phyloP scores from a whole-genome alignment of 2,797 vertebrate genomes.

The Alfaro cultratus region DNA sequence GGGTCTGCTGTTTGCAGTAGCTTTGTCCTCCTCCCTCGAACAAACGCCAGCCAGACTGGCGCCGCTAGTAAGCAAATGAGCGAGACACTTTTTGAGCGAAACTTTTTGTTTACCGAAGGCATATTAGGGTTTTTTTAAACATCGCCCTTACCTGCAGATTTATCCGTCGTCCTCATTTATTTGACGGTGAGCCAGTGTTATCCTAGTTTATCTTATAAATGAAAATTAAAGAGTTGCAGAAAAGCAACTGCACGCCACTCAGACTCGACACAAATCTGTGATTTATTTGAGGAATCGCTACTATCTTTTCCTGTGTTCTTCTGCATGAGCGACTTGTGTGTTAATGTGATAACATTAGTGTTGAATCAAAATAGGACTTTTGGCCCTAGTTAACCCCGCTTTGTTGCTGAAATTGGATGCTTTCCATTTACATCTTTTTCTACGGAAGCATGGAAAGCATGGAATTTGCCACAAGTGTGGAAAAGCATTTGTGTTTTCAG shows the following conservation, averaged over 20 bases:
- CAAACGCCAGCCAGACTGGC: constrained; percentile 59
- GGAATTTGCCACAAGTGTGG: background rate
- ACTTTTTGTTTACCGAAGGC: background rate
- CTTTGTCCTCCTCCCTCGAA: constrained; percentile 16
- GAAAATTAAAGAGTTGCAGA: background rate
- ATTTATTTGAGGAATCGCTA: background rate
- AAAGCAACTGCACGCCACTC: constrained; percentile 1
- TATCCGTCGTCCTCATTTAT: rapidly evolving
- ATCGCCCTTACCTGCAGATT: rapidly evolving
- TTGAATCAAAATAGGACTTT: background rate
- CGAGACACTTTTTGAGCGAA: too few relatives aligned
- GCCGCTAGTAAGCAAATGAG: constrained; percentile 51
- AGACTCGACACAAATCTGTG: constrained; percentile 16
- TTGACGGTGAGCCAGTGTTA: constrained; percentile 2
- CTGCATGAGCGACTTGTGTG: background rate
- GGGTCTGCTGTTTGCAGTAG: background rate
- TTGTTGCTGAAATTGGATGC: background rate
- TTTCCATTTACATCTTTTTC: background rate
- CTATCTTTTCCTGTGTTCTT: background rate
- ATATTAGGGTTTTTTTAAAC: background rate
- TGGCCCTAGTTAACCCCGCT: background rate
- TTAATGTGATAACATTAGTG: background rate
- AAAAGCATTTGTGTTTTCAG: background rate
- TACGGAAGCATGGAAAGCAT: background rate
- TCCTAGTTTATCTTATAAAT: background rate